Evolutionary conservation across 2,113 vertebrate species (phyloP).

Genomic region (Thryonomys swinderianus): DNA sequence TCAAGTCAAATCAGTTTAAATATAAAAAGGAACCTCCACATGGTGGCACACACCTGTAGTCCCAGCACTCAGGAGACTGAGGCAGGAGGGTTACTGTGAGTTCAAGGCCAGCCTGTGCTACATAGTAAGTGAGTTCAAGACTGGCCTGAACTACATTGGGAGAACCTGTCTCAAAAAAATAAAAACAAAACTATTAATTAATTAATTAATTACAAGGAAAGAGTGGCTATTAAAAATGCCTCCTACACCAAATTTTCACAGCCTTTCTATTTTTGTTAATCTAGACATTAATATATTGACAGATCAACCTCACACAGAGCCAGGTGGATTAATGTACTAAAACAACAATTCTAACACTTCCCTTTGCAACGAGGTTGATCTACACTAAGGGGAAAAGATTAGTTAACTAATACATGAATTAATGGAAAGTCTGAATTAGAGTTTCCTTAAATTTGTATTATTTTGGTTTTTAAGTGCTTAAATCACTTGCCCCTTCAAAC

Average conservation of each 20-base stretch:
- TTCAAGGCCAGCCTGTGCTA: too few species aligned
- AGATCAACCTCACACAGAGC: neutral
- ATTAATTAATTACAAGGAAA: neutral
- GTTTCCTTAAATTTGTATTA: neutral
- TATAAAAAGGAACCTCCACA: neutral
- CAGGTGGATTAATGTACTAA: neutral
- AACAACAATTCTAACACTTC: neutral
- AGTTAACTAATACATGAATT: neutral
- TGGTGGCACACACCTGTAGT: too few species aligned
- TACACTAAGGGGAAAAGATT: constrained; percentile 39
- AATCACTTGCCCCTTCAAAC: neutral
- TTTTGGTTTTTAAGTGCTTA: constrained; percentile 31
- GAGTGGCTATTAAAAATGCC: neutral
- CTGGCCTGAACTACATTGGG: too few species aligned
- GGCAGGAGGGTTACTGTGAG: too few species aligned
- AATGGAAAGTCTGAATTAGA: constrained; percentile 22
- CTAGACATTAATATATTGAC: constrained; percentile 9
- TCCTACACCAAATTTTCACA: neutral
- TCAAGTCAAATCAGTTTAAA: constrained; percentile 41
- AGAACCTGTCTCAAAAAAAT: too few species aligned
- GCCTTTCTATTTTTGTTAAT: constrained; percentile 13
- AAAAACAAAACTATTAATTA: too few species aligned
- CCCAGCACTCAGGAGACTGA: too few species aligned
- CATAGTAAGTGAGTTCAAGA: too few species aligned
- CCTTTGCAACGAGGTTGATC: neutral